These are phyloP conservation scores for Eupeodes luniger DNA, from an alignment of 2,888 invertebrate genomes.

Conservation along the genomic window DNA sequence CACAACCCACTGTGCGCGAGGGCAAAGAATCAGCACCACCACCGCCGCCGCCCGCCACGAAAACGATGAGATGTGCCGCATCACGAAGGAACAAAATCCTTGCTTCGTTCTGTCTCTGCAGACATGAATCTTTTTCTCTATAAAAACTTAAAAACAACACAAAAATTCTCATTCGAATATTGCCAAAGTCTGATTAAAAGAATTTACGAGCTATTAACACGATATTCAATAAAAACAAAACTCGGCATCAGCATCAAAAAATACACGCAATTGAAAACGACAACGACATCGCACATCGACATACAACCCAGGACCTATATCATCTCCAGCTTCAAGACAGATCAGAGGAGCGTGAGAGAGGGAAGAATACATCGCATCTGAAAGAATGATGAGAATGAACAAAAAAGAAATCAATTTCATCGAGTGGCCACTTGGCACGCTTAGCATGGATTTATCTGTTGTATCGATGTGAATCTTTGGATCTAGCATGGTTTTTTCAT, in stretches of 20 bases:
- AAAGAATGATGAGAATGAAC: not conserved
- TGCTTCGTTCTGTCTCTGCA: not conserved
- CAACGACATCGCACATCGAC: not conserved
- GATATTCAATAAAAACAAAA: constrained; percentile 48
- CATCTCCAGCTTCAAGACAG: not conserved
- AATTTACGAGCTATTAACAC: constrained; percentile 76
- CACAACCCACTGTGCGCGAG: constrained; percentile 68
- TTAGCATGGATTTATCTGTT: constrained; percentile 73
- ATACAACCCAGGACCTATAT: not conserved
- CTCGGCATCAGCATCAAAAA: constrained; percentile 37
- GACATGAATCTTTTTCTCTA: constrained; percentile 13
- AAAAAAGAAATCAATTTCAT: constrained; percentile 65
- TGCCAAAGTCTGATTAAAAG: constrained; percentile 60
- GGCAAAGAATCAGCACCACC: constrained; percentile 47
- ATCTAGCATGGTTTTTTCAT: constrained; percentile 36
- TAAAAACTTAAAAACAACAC: not conserved
- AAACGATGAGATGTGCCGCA: too few relatives aligned
- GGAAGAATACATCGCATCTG: not conserved
- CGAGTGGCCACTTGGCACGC: constrained; percentile 76
- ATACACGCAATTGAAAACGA: constrained; percentile 64
- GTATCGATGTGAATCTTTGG: constrained; percentile 63
- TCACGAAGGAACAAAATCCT: constrained; percentile 48
- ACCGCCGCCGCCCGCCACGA: not conserved
- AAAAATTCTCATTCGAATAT: constrained; percentile 41
- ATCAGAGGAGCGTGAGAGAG: not conserved